Conservation (phyloP, 2,797 vertebrate genomes). For the Brachyrhaphis roseni region DNA sequence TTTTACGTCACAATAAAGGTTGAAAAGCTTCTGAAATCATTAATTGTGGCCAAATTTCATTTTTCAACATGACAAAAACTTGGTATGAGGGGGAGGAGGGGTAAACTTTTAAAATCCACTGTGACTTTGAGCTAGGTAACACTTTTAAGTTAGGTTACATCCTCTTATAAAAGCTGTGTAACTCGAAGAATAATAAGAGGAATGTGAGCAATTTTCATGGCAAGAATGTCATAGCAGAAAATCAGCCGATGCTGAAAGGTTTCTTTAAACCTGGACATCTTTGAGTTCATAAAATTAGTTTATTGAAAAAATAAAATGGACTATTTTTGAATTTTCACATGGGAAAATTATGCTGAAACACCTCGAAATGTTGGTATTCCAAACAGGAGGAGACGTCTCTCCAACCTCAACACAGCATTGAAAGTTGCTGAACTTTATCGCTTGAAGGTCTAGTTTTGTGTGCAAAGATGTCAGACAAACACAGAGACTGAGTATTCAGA, state of each 20-base stretch:
- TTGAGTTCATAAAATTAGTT: neutral
- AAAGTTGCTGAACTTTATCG: neutral
- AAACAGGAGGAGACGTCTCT: neutral
- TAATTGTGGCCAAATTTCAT: neutral
- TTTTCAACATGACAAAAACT: neutral
- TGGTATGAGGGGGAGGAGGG: neutral
- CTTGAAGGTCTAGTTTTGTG: neutral
- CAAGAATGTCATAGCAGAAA: neutral
- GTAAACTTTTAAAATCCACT: neutral
- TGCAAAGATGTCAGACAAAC: conserved; percentile 46
- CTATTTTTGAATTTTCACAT: neutral
- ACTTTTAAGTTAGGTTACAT: neutral
- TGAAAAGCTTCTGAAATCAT: neutral
- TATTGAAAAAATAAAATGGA: neutral
- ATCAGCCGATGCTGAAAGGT: neutral
- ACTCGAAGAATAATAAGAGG: neutral
- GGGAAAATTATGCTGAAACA: neutral
- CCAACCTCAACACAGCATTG: neutral
- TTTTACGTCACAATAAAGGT: neutral
- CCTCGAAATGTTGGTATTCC: neutral
- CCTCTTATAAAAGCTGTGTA: neutral
- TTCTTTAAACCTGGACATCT: neutral
- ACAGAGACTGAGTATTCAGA: conserved; percentile 40
- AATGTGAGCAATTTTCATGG: neutral
- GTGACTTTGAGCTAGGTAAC: neutral